phyloP scores from a whole-genome alignment of 2,888 invertebrate genomes.

The Notodonta ziczac region DNA sequence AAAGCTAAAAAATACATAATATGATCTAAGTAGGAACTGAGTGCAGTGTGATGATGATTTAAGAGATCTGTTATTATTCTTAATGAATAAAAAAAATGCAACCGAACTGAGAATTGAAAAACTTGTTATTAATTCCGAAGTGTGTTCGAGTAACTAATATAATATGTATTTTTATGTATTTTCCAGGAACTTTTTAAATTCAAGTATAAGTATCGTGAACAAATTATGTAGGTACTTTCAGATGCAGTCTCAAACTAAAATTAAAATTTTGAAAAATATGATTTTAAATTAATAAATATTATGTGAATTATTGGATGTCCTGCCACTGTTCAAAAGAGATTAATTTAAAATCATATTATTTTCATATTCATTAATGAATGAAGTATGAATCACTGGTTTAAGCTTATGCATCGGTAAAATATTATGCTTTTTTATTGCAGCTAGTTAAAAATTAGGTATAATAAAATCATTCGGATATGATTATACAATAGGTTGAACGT shows the following conservation, averaged over 20 bases:
- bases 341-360: constrained; percentile 7
- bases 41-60: constrained; percentile 71
- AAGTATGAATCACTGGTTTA: constrained; percentile 21
- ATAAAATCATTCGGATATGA: constrained; percentile 18
- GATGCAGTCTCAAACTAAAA: constrained; percentile 33
- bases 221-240: constrained; percentile 17
- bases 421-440: constrained; percentile 31
- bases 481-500: constrained; percentile 15
- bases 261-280: neutral
- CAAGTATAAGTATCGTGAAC: constrained; percentile 28
- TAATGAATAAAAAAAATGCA: constrained; percentile 75
- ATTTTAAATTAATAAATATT: neutral
- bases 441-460: constrained; percentile 16
- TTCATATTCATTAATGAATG: constrained; percentile 7
- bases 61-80: constrained; percentile 75
- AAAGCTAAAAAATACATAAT: constrained; percentile 70
- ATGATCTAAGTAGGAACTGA: constrained; percentile 83
- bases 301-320: neutral
- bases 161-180: constrained; percentile 39
- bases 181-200: constrained; percentile 44
- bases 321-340: neutral
- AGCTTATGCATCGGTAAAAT: constrained; percentile 35
- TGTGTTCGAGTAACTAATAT: constrained; percentile 24
- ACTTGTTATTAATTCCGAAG: constrained; percentile 20
- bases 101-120: constrained; percentile 54